Evolutionary conservation across 2,888 invertebrate species (phyloP).

Genomic region (Melanophora roralis): DNA sequence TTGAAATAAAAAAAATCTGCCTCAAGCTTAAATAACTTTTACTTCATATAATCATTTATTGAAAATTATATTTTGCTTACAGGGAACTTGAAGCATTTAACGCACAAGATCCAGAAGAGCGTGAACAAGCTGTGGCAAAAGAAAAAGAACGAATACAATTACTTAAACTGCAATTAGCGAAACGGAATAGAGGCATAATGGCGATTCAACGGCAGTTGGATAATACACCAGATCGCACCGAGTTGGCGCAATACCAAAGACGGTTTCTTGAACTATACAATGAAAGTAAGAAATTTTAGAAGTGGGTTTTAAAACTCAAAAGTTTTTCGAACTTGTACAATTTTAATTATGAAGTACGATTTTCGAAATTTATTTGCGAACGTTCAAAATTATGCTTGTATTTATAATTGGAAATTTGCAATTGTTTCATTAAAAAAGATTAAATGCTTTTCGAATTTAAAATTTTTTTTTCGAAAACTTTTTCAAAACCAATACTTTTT

Average conservation of each 20-base stretch:
- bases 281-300: slow-evolving; percentile 81
- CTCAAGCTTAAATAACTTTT: no score
- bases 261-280: slow-evolving; percentile 97
- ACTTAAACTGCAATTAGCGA: slow-evolving; percentile 85
- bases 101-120: slow-evolving; percentile 78
- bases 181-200: slow-evolving; percentile 87
- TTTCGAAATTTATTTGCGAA: no score
- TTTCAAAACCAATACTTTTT: not conserved
- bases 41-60: no score
- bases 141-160: slow-evolving; percentile 81
- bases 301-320: no score
- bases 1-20: no score
- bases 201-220: slow-evolving; percentile 91
- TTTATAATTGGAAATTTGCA: no score
- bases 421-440: no score
- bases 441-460: no score
- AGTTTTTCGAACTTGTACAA: no score
- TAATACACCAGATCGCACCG: slow-evolving; percentile 94
- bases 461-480: no score
- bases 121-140: slow-evolving; percentile 80
- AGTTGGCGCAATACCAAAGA: slow-evolving; percentile 95
- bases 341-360: no score
- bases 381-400: no score
- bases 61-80: slow-evolving; percentile 22
- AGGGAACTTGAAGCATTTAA: slow-evolving; percentile 78